phyloP scores from a whole-genome alignment of 2,113 vertebrate genomes.

The Ammodytes marinus region DNA sequence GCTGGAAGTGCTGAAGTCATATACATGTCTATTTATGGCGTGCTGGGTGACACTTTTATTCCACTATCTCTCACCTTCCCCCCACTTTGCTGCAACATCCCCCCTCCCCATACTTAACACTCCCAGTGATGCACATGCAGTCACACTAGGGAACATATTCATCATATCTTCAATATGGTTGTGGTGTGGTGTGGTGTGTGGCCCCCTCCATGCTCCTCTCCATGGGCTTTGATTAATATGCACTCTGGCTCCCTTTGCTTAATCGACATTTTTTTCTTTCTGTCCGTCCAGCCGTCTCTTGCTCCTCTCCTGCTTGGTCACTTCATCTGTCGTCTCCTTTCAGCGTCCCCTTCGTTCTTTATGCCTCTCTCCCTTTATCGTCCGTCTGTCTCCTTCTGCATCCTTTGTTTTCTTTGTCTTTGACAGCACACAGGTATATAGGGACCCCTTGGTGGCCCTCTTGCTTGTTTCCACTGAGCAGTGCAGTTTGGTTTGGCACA shows the following conservation, averaged over 20 bases:
- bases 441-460: not conserved
- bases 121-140: conserved; percentile 38
- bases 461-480: not conserved
- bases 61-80: conserved; percentile 55
- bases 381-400: not conserved
- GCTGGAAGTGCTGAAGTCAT: conserved; percentile 56
- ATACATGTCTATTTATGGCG: conserved; percentile 69
- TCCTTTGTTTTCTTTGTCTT: conserved; percentile 1
- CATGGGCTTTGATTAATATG: conserved; percentile 49
- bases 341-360: conserved; percentile 1
- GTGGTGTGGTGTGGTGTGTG: conserved; percentile 2
- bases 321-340: conserved; percentile 43
- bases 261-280: conserved; percentile 31
- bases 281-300: not conserved
- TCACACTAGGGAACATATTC: conserved; percentile 49
- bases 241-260: conserved; percentile 47
- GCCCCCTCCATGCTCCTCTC: conserved; percentile 12
- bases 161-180: conserved; percentile 41
- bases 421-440: not conserved
- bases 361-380: not conserved
- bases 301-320: conserved; percentile 27
- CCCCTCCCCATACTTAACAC: conserved; percentile 26
- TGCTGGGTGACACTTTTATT: conserved; percentile 68
- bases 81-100: conserved; percentile 6
- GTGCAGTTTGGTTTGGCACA: no score